Percentiles rank a stretch among this genome's conserved stretches.
These are phyloP conservation scores for Halichoerus grypus DNA, from an alignment of 2,113 vertebrate species.

Conservation along the genomic window DNA sequence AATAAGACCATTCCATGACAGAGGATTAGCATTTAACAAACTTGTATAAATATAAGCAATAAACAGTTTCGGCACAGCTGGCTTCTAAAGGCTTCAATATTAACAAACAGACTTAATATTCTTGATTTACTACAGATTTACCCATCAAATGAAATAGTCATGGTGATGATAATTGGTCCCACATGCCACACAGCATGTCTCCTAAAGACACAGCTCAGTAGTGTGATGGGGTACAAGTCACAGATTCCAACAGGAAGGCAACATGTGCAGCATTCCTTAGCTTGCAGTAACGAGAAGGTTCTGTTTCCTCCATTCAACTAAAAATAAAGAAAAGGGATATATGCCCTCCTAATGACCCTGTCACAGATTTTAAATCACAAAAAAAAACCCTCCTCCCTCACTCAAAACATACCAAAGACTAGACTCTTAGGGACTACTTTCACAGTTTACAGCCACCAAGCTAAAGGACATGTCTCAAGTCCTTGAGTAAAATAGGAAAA, in stretches of 20 bases:
- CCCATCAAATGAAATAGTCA: conserved; percentile 52
- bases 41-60: not conserved
- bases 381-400: not conserved
- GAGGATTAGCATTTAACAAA: not conserved
- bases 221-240: not conserved
- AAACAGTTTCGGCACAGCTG: conserved; percentile 47
- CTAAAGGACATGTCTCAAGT: not conserved
- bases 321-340: not conserved
- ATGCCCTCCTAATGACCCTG: not conserved
- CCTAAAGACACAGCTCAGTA: not conserved
- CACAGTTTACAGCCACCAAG: not conserved
- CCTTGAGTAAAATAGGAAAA: conserved; percentile 21
- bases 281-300: not conserved
- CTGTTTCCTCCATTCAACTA: not conserved
- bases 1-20: conserved; percentile 16
- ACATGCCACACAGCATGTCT: not conserved
- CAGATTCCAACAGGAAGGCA: not conserved
- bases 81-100: not conserved
- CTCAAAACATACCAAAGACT: not conserved
- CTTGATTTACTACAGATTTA: conserved; percentile 54
- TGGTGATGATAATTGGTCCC: conserved; percentile 1
- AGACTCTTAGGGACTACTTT: not conserved
- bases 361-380: not conserved
- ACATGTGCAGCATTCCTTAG: not conserved
- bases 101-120: conserved; percentile 18